Evolutionary conservation across 53 echinoderm and acorn worm genomes (phyloP).

Genomic region (Antedon mediterranea): DNA sequence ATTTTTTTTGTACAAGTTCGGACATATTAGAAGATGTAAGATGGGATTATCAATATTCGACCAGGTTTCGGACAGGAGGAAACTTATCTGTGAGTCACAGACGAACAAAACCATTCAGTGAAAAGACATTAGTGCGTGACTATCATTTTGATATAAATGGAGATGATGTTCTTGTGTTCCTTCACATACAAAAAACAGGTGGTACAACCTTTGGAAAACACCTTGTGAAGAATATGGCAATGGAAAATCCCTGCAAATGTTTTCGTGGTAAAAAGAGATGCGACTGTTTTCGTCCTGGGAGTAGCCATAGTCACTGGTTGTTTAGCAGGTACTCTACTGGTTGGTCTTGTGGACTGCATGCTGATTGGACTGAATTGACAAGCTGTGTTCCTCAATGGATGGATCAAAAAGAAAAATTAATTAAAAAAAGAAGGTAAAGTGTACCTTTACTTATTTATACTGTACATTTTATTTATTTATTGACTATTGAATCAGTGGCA

Average conservation of each 20-base stretch:
- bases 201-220: slow-evolving; percentile 76
- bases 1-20: background rate
- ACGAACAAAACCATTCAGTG: background rate
- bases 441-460: background rate
- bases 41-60: background rate
- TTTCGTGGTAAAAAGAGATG: slow-evolving; percentile 24
- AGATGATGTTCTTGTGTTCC: slow-evolving; percentile 71
- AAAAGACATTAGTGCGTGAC: slow-evolving; percentile 20
- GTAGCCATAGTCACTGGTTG: slow-evolving; percentile 43
- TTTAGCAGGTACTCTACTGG: slow-evolving; percentile 73
- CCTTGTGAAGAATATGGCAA: slow-evolving; percentile 42
- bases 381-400: slow-evolving; percentile 62
- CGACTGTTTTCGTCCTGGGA: slow-evolving; percentile 52
- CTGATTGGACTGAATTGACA: slow-evolving; percentile 85
- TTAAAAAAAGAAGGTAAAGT: slow-evolving; percentile 43
- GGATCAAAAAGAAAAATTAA: slow-evolving; percentile 22
- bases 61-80: background rate
- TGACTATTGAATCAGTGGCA: too few relatives aligned
- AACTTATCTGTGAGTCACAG: background rate
- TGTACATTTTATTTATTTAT: too few relatives aligned
- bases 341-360: slow-evolving; percentile 87
- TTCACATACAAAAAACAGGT: slow-evolving; percentile 96
- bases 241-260: slow-evolving; percentile 47
- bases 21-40: background rate
- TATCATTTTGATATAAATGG: slow-evolving; percentile 47